phyloP scores from a whole-genome alignment of 2,113 vertebrate species.

The Corvus hawaiiensis region DNA sequence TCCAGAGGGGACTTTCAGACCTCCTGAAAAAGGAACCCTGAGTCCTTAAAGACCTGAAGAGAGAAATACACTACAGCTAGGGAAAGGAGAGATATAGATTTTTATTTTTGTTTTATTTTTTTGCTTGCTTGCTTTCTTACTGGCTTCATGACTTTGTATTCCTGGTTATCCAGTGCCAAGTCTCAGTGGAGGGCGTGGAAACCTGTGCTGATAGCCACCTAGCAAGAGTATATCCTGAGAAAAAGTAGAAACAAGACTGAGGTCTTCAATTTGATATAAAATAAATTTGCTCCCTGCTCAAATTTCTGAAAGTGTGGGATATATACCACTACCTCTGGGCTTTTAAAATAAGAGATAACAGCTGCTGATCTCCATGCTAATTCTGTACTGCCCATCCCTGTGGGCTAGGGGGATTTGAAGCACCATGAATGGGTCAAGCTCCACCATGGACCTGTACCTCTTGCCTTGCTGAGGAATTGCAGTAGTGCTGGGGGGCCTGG shows the following conservation, averaged over 20 bases:
- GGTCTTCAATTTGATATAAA: background rate
- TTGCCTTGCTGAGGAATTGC: background rate
- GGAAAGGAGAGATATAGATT: background rate
- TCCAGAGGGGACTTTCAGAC: background rate
- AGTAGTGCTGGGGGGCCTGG: background rate
- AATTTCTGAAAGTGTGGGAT: background rate
- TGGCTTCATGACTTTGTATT: background rate
- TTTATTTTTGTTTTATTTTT: background rate
- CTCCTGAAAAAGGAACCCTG: background rate
- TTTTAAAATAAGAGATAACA: background rate
- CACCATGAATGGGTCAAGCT: background rate
- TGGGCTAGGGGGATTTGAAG: background rate
- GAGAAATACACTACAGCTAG: background rate
- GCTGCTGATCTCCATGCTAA: background rate
- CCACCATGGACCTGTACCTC: background rate
- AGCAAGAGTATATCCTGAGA: background rate
- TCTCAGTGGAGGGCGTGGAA: background rate
- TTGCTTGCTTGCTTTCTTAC: background rate
- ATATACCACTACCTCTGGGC: background rate
- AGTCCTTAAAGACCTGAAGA: background rate
- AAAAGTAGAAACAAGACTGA: background rate
- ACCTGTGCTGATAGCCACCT: background rate
- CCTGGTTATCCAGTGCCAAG: background rate
- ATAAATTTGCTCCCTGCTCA: background rate
- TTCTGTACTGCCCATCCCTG: background rate